These are phyloP conservation scores for Poeciliopsis occidentalis DNA, from an alignment of 2,113 vertebrate genomes.

Conservation along the genomic window DNA sequence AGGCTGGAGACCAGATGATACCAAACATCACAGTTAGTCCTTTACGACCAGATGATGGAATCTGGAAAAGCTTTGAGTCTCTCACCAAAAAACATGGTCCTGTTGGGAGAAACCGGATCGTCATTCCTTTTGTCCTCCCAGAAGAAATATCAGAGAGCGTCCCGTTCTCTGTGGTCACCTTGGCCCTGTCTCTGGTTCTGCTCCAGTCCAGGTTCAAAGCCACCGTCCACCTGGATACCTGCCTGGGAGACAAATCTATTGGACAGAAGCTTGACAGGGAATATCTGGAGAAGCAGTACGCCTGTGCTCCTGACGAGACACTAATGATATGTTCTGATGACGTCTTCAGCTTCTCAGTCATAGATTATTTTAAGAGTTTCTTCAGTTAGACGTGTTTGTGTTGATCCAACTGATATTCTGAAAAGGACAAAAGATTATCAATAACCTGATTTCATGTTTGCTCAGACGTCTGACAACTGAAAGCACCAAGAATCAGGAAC, in stretches of 20 bases:
- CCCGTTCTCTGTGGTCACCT: conserved; percentile 9
- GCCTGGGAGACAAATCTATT: neutral
- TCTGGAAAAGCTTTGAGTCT: accelerated
- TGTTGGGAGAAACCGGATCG: neutral
- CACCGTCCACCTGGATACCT: neutral
- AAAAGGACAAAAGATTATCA: neutral
- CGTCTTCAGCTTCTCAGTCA: neutral
- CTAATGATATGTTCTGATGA: accelerated
- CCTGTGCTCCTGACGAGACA: neutral
- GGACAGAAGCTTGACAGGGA: neutral
- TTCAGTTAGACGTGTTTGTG: neutral
- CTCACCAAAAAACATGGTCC: neutral
- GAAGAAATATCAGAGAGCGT: neutral
- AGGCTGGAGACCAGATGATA: neutral
- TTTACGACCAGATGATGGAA: accelerated
- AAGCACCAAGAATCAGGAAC: no score
- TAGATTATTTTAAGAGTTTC: neutral
- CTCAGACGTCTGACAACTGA: no score
- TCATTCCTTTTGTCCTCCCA: accelerated
- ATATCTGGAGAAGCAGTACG: conserved; percentile 13
- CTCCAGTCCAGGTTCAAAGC: conserved; percentile 11
- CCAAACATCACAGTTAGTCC: conserved; percentile 21
- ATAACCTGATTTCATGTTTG: no score
- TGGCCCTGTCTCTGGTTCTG: conserved; percentile 18
- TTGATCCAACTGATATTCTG: neutral